Conservation (phyloP, 2,888 invertebrate species). For the Leptopilina myrica region DNA sequence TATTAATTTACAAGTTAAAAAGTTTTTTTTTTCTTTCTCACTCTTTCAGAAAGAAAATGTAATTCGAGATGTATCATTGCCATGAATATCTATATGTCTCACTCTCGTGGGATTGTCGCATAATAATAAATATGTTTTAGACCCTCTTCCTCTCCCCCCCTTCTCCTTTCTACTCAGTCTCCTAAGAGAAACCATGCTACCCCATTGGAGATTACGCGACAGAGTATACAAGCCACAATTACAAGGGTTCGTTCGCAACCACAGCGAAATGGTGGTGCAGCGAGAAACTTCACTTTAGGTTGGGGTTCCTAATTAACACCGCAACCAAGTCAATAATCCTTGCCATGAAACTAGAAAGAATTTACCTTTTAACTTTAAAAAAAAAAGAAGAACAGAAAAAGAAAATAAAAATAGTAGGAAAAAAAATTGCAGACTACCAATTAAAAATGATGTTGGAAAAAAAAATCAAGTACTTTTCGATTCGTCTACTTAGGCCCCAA, state of each 20-base stretch:
- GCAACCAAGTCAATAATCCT: conserved; percentile 36
- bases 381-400: too few relatives aligned
- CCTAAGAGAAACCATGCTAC: conserved; percentile 1
- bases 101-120: not conserved
- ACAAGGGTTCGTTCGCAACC: conserved; percentile 19
- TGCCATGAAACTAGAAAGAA: not conserved
- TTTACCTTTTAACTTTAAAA: not conserved
- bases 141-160: too few relatives aligned
- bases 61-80: too few relatives aligned
- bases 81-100: not conserved
- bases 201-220: conserved; percentile 28
- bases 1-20: too few relatives aligned
- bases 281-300: conserved; percentile 16
- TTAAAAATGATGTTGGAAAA: too few relatives aligned
- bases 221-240: conserved; percentile 26
- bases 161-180: not conserved
- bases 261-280: conserved; percentile 17
- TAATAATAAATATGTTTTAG: conserved; percentile 24
- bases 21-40: too few relatives aligned
- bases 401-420: too few relatives aligned
- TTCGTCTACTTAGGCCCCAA: too few relatives aligned
- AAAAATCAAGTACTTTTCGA: too few relatives aligned
- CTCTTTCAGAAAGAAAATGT: too few relatives aligned
- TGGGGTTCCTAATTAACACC: conserved; percentile 33
- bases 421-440: too few relatives aligned